phyloP scores from a whole-genome alignment of 1,140 invertebrate genomes.

The Holcopasites calliopsidis region DNA sequence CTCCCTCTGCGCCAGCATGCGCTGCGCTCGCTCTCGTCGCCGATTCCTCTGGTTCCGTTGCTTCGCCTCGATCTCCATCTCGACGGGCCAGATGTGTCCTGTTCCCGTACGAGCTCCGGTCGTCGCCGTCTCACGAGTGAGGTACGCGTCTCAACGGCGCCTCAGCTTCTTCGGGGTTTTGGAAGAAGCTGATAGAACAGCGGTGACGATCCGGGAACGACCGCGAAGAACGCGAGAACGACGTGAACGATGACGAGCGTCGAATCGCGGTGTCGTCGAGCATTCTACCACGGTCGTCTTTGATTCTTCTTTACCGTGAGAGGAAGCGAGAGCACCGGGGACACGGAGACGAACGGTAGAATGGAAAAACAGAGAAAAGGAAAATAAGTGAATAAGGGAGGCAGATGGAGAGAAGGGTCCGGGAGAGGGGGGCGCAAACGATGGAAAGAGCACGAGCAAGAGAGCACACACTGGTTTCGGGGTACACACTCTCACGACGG shows the following conservation, averaged over 20 bases:
- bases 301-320: slow-evolving; percentile 23
- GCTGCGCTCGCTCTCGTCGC: slow-evolving; percentile 90
- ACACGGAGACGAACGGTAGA: background rate
- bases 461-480: slow-evolving; percentile 46
- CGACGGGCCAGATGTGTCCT: slow-evolving; percentile 20
- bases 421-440: background rate
- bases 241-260: slow-evolving; percentile 22
- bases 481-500: slow-evolving; percentile 42
- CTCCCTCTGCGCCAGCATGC: slow-evolving; percentile 90
- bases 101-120: slow-evolving; percentile 6
- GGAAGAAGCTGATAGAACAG: background rate
- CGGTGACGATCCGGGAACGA: background rate
- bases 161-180: background rate
- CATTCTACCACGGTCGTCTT: slow-evolving; percentile 48
- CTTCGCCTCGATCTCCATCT: slow-evolving; percentile 90
- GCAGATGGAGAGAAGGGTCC: background rate
- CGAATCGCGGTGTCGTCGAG: slow-evolving; percentile 50
- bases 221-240: slow-evolving; percentile 2
- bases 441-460: slow-evolving; percentile 19
- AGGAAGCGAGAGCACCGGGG: slow-evolving; percentile 1
- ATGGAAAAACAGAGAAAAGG: slow-evolving; percentile 23
- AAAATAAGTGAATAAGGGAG: slow-evolving; percentile 31
- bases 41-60: slow-evolving; percentile 89
- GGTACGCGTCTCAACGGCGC: slow-evolving; percentile 6
- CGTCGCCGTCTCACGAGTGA: slow-evolving; percentile 21